Conservation (phyloP, 1,140 invertebrate genomes). For the Artemia franciscana region DNA sequence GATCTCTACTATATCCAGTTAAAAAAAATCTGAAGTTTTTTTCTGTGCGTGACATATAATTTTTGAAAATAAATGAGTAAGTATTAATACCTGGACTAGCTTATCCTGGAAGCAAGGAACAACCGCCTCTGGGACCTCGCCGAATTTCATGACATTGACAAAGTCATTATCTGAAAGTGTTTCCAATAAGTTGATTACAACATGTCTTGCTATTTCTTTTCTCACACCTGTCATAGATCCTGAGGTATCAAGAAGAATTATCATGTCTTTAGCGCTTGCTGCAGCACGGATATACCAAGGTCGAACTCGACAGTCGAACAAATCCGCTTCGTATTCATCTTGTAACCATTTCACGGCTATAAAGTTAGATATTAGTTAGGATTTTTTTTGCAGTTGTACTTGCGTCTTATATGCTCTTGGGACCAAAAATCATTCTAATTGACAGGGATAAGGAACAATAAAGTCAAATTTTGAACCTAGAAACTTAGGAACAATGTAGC, state of each 20-base stretch:
- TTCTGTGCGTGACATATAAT: too few species aligned
- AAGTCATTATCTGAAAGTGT: constrained; percentile 96
- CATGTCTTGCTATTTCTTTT: constrained; percentile 68
- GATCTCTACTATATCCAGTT: too few species aligned
- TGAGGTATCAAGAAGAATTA: constrained; percentile 80
- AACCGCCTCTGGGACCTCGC: constrained; percentile 33
- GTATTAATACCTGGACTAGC: constrained; percentile 60
- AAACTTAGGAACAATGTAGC: too few species aligned
- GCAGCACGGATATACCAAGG: constrained; percentile 93
- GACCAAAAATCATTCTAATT: too few species aligned
- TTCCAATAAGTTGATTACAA: constrained; percentile 63
- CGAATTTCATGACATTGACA: constrained; percentile 69
- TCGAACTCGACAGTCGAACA: constrained; percentile 60
- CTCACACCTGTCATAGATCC: constrained; percentile 94
- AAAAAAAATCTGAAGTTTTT: too few species aligned
- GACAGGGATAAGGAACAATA: too few species aligned
- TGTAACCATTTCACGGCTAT: constrained; percentile 33
- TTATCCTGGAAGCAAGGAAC: constrained; percentile 56
- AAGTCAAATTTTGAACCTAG: too few species aligned
- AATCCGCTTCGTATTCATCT: constrained; percentile 29
- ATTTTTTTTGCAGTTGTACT: too few species aligned
- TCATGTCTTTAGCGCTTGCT: constrained; percentile 86
- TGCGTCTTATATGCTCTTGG: too few species aligned
- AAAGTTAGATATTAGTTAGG: background rate
- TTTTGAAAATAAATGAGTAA: too few species aligned